Base-by-base conservation (phyloP, 2,888 invertebrate genomes). In the Brachyopa scutellaris region DNA sequence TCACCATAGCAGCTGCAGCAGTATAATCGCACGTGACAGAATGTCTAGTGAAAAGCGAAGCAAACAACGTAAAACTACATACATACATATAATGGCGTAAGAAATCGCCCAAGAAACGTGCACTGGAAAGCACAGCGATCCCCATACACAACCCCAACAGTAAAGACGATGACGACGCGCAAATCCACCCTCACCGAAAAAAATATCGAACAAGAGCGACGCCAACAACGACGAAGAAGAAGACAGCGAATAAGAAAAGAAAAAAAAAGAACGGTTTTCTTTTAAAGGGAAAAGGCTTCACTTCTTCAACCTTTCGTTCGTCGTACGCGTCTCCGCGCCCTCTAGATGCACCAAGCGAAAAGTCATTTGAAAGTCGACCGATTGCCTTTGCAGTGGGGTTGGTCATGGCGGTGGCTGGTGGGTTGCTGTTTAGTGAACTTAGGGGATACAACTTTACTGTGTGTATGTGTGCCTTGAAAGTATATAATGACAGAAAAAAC, bases 341-440 rank as follows among this genome's bases (percentile, higher is more conserved):
- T 13, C 0, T 17, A 21, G 55, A 51, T 33, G 33, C 47, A 21
- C 47, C 61, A 15, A 45, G 47, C 59, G 70, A 72, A 82, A 82
- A 82, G 82, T 82, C 82, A 82, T 82, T 82, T 82, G 82, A 82
- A 82, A 82, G 82, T 82, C 82, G 82, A 82, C 82, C 82, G 82
- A 76, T 70, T 70, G 74, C 76, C 74, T 66, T 38, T 15, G n/a
- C 36, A 53, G 59, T 82, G 82, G 82, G 82, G 76, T 77, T 64
- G 82, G 82, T 77, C 76, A 82, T 72, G 66, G 57, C 9, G 29
- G 17, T 21, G 26, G 26, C 1, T 11, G 9, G 38, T 38, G 21
- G 31, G 26, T 11, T 38, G 66, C 21, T 8, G 29, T 9, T 47
- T 49, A n/a, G 33, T 13, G 17, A 64, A 64, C 40, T 26, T 40